These are phyloP conservation scores for Sebastes nivosus DNA, from an alignment of 2,797 vertebrate genomes.

Conservation along the genomic window DNA sequence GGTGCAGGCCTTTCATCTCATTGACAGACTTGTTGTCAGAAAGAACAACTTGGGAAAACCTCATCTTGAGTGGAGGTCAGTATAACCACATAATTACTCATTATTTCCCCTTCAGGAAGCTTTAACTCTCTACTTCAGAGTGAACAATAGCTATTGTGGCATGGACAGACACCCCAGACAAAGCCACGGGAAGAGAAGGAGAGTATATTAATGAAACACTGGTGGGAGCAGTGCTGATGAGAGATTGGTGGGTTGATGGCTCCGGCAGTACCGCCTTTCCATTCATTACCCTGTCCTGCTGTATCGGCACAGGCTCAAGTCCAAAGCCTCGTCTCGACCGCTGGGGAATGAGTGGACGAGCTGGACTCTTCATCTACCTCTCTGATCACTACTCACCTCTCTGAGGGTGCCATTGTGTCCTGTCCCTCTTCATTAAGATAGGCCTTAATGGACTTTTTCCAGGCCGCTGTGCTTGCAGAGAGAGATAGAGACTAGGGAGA, in stretches of 20 bases:
- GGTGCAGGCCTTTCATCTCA: slow-evolving; percentile 6
- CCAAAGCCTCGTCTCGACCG: slow-evolving; percentile 50
- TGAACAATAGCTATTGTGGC: slow-evolving; percentile 56
- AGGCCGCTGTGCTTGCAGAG: slow-evolving; percentile 39
- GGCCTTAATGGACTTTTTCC: slow-evolving; percentile 74
- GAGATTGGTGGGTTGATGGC: slow-evolving; percentile 65
- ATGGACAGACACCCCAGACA: slow-evolving; percentile 53
- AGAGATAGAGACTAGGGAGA: slow-evolving; percentile 45
- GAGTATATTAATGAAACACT: slow-evolving; percentile 58
- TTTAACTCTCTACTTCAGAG: slow-evolving; percentile 14
- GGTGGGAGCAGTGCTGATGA: slow-evolving; percentile 58
- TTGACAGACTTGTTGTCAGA: slow-evolving; percentile 11
- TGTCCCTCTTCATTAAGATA: slow-evolving; percentile 80
- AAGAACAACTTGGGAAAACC: slow-evolving; percentile 19
- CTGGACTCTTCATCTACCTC: slow-evolving; percentile 62
- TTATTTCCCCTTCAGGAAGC: slow-evolving; percentile 34
- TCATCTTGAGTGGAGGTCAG: slow-evolving; percentile 41
- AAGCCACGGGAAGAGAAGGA: slow-evolving; percentile 28
- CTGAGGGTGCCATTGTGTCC: slow-evolving; percentile 74
- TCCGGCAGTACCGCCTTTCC: slow-evolving; percentile 29
- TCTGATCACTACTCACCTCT: slow-evolving; percentile 76
- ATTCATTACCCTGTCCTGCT: slow-evolving; percentile 65
- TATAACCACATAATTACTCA: slow-evolving; percentile 45
- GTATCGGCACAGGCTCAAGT: slow-evolving; percentile 42
- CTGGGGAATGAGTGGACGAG: slow-evolving; percentile 50